Percentiles rank a stretch among this genome's conserved stretches.
Conservation (phyloP, 37 sponge, comb jelly and placozoan species). For the Crambe crambe region DNA sequence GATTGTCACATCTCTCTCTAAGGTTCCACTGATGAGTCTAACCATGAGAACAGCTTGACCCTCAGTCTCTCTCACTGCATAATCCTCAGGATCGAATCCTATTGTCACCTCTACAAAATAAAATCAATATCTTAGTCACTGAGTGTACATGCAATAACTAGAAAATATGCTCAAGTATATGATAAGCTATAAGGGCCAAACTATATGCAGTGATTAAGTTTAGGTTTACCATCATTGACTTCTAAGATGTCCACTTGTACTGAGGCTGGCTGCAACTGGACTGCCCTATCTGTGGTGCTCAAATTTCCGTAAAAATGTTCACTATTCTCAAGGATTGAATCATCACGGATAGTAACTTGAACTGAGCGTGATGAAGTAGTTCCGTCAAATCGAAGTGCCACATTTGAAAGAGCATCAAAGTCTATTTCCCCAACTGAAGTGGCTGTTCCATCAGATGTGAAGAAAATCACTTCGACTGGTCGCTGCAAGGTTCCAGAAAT, state of each 20-base stretch:
- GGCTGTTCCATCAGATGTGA: conserved; percentile 45
- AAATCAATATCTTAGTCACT: background rate
- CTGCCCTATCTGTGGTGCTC: background rate
- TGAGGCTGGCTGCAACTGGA: background rate
- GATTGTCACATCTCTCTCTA: conserved; percentile 6
- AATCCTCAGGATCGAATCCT: background rate
- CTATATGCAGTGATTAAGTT: background rate
- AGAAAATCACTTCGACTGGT: conserved; percentile 20
- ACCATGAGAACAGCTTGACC: background rate
- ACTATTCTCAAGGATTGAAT: background rate
- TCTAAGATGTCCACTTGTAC: background rate
- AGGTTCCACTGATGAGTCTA: background rate
- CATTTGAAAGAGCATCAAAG: background rate
- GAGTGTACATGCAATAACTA: background rate
- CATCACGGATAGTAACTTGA: background rate
- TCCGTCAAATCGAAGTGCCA: background rate
- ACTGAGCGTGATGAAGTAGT: background rate
- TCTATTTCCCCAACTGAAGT: background rate
- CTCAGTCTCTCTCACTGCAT: background rate
- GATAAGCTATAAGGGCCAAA: background rate
- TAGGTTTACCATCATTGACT: background rate
- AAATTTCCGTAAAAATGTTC: background rate
- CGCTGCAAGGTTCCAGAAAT: conserved; percentile 10
- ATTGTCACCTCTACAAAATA: background rate
- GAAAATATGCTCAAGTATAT: background rate